Evolutionary conservation across 2,888 invertebrate species (phyloP), one percentile per base, ranked within the genome.

Genomic region (Lasioglossum leucozonium): DNA sequence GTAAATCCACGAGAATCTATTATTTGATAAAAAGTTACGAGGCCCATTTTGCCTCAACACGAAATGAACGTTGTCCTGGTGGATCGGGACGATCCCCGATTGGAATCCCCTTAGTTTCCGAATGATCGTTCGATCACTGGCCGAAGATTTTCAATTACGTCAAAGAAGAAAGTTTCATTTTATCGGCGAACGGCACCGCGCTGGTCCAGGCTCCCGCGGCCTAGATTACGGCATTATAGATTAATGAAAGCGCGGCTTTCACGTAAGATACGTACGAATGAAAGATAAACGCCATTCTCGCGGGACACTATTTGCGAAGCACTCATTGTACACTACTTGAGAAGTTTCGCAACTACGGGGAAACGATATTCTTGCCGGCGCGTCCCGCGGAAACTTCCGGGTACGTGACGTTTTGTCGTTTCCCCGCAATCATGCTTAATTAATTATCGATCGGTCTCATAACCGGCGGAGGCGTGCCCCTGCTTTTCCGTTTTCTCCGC

Each of bases 371-470:
- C 91, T 85, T 89, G 78, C 77, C 71, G 62, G 73, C 30, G 78
- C 44, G 80, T 72, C 73, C 71, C 18, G 72, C n/a, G 42, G 80
- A 84, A 90, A 91, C 88, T 90, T 87, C 72, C 78, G 82, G 69
- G 71, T 40, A 77, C 79, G 82, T 84, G 86, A 91, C 89, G 77
- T 85, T 79, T 89, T 81, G 84, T 87, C 82, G 81, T 83, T 84
- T 75, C 88, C 34, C 82, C 82, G 87, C 86, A 82, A 90, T 90
- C 87, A 81, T 82, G 87, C 84, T 90, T 85, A 89, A 89, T 89
- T 89, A 90, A 87, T 89, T 89, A 90, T 89, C 81, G 89, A 89
- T 89, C 80, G 84, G 40, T 58, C 58, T 67, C 30, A 44, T 30
- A 62, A 62, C 26, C 58, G 58, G 26, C 30, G 2, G 26, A 26